These are phyloP conservation scores for Euwallacea fornicatus DNA, from an alignment of 1,140 invertebrate genomes.

Conservation along the genomic window DNA sequence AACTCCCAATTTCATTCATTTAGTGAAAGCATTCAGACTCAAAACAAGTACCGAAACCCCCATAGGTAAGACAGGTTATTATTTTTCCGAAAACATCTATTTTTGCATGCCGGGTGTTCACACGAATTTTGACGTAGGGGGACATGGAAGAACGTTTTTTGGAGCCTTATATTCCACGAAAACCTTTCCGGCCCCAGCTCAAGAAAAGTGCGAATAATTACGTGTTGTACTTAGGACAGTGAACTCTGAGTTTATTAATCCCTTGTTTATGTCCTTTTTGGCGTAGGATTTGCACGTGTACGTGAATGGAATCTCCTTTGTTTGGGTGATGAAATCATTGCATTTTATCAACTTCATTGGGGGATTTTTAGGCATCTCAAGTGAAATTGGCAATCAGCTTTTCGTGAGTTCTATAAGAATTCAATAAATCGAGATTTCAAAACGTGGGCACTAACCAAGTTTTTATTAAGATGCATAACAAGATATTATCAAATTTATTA, in stretches of 20 bases:
- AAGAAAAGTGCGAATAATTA: no score
- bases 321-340: conserved; percentile 32
- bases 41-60: conserved; percentile 1
- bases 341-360: conserved; percentile 18
- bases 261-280: conserved; percentile 21
- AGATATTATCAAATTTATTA: no score
- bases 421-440: no score
- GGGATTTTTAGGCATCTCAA: conserved; percentile 12
- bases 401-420: no score
- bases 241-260: conserved; percentile 3
- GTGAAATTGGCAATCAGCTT: no score
- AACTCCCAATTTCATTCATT: conserved; percentile 5
- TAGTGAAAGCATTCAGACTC: conserved; percentile 9
- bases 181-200: not conserved
- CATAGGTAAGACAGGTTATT: conserved; percentile 33
- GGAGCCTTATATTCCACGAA: conserved; percentile 9
- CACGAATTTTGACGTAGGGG: conserved; percentile 4
- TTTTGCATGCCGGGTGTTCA: conserved; percentile 38
- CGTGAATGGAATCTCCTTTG: conserved; percentile 44
- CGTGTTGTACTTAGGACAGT: conserved; percentile 3
- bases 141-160: conserved; percentile 14
- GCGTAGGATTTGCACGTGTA: conserved; percentile 35
- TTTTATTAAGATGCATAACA: no score
- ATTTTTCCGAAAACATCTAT: conserved; percentile 23
- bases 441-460: no score